Conservation (phyloP, 2,888 invertebrate species). For the Eubasilissa splendida region DNA sequence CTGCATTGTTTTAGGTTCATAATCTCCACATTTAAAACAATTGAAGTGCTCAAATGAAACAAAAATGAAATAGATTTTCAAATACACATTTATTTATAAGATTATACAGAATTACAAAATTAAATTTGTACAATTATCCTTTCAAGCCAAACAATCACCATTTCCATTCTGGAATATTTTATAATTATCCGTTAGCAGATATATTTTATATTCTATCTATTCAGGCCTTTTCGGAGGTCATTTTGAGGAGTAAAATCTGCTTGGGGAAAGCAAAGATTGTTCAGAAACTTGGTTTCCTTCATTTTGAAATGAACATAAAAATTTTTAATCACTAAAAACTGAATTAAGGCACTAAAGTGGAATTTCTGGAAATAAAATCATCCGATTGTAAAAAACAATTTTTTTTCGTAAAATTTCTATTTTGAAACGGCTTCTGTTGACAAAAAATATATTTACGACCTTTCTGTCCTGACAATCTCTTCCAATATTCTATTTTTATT, state of each 20-base stretch:
- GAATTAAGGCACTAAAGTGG: constrained; percentile 50
- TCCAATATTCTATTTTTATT: constrained; percentile 15
- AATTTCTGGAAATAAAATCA: constrained; percentile 23
- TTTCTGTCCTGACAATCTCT: constrained; percentile 34
- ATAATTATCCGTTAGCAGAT: constrained; percentile 26
- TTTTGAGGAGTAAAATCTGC: background rate
- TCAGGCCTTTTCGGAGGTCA: constrained; percentile 53
- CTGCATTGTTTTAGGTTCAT: too few relatives aligned
- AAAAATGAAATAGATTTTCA: constrained; percentile 17
- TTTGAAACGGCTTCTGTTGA: background rate
- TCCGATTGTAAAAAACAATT: background rate
- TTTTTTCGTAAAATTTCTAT: background rate
- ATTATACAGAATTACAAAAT: constrained; percentile 54
- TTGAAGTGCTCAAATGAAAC: too few relatives aligned
- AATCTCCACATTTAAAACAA: too few relatives aligned
- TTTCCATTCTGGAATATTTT: constrained; percentile 22
- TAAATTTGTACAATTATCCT: constrained; percentile 51
- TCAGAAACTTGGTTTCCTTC: background rate
- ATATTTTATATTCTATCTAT: constrained; percentile 40
- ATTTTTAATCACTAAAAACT: constrained; percentile 17
- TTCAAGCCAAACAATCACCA: constrained; percentile 34
- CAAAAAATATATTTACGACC: constrained; percentile 14
- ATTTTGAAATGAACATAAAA: background rate
- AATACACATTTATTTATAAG: constrained; percentile 54
- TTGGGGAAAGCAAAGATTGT: background rate